These are phyloP conservation scores for Caenorhabditis latens DNA, from an alignment of 1,140 invertebrate genomes.

Conservation along the genomic window DNA sequence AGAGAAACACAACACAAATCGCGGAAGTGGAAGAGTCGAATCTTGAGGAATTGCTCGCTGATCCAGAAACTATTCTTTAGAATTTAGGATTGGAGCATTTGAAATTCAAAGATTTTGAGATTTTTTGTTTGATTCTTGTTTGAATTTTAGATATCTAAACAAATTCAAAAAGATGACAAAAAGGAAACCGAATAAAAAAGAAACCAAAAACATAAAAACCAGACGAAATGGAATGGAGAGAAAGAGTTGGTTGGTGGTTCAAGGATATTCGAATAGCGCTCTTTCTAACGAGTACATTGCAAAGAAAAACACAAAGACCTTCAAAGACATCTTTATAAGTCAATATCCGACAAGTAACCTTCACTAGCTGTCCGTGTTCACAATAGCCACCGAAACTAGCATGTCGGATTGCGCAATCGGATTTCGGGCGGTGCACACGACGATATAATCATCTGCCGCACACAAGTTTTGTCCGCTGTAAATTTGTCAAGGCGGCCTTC, in stretches of 20 bases:
- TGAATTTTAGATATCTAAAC: neutral
- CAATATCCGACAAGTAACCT: constrained; percentile 54
- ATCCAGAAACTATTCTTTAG: constrained; percentile 35
- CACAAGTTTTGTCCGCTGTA: constrained; percentile 51
- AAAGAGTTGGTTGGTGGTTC: neutral
- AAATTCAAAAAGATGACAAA: neutral
- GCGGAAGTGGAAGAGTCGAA: constrained; percentile 31
- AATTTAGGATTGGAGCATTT: neutral
- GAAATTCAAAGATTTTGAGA: neutral
- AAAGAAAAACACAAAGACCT: constrained; percentile 48
- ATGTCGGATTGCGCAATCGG: constrained; percentile 48
- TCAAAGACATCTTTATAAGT: constrained; percentile 44
- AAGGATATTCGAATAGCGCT: constrained; percentile 30
- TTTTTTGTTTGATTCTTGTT: neutral
- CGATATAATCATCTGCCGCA: constrained; percentile 52
- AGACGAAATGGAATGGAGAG: neutral
- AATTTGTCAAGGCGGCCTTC: constrained; percentile 50
- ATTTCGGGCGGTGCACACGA: constrained; percentile 40
- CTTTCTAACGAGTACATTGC: neutral
- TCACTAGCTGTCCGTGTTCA: constrained; percentile 23
- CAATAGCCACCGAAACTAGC: constrained; percentile 50
- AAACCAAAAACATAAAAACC: neutral
- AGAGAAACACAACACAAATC: constrained; percentile 21
- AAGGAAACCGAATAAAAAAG: neutral
- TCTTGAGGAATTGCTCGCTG: constrained; percentile 24